A percentile compares a stretch with the other conserved stretches of the same genome.
Conservation (phyloP, 2,797 vertebrate species). For the Cuniculus paca region DNA sequence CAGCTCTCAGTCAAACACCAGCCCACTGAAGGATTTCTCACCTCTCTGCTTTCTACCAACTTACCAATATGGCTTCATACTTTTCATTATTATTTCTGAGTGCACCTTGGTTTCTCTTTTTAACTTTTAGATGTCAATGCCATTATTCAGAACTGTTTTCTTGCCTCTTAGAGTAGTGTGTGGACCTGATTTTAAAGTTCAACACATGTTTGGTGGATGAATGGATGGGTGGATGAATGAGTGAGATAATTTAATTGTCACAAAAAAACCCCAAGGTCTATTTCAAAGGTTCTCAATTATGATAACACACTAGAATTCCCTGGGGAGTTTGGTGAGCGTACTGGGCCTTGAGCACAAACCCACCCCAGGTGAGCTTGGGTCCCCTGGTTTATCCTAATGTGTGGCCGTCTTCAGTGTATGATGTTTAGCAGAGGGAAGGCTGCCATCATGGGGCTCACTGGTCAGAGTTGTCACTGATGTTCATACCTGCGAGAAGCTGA, state of each 20-base stretch:
- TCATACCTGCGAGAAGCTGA: constrained; percentile 59
- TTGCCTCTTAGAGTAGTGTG: neutral
- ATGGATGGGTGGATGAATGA: neutral
- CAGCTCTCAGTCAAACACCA: neutral
- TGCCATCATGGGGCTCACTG: accelerated
- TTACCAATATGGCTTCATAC: neutral
- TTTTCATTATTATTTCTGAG: neutral
- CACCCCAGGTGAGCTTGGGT: neutral
- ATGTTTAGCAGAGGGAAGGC: neutral
- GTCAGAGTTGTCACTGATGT: neutral
- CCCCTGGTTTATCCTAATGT: neutral
- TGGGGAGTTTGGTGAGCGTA: neutral
- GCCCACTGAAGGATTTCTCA: neutral
- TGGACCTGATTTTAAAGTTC: neutral
- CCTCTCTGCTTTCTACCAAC: neutral
- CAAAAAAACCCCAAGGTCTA: neutral
- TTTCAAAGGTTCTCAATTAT: neutral
- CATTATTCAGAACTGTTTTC: neutral
- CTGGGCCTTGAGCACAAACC: neutral
- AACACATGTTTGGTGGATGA: neutral
- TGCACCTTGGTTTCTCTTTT: neutral
- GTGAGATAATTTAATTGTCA: neutral
- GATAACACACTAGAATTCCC: neutral
- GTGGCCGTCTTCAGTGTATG: neutral
- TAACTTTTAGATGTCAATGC: neutral